Conservation (phyloP, 2,888 invertebrate genomes). For the Sepiola atlantica region DNA sequence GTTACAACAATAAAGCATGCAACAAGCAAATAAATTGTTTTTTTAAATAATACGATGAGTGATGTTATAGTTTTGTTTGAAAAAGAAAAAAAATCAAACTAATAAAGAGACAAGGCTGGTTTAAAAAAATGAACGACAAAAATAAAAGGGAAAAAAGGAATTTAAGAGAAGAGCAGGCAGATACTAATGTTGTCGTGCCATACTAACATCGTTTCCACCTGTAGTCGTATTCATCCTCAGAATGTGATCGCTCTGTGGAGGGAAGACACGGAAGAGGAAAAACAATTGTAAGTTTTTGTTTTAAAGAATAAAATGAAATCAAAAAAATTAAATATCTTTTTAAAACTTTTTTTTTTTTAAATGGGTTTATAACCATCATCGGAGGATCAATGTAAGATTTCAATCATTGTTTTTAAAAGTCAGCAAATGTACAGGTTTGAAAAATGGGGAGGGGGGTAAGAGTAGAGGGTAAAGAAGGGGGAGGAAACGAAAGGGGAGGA, state of each 20-base stretch:
- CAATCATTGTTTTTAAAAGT: not conserved
- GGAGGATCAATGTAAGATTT: not conserved
- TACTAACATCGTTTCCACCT: slow-evolving; percentile 67
- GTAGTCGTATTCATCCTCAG: slow-evolving; percentile 68
- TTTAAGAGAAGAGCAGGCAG: not conserved
- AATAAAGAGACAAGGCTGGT: not conserved
- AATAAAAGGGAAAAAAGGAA: not conserved
- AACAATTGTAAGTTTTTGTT: not conserved
- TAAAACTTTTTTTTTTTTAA: too few species aligned
- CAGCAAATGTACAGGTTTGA: not conserved
- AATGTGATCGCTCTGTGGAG: slow-evolving; percentile 65
- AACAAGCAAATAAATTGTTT: not conserved
- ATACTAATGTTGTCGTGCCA: slow-evolving; percentile 42
- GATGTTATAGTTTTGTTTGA: not conserved
- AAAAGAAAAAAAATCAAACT: not conserved
- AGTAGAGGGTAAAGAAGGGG: not conserved
- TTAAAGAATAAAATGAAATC: not conserved
- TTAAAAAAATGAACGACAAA: not conserved
- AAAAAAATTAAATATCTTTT: too few species aligned
- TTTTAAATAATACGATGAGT: not conserved
- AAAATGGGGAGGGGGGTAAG: not conserved
- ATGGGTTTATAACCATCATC: not conserved
- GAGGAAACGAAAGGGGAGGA: not conserved
- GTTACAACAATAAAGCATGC: not conserved
- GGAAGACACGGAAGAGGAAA: slow-evolving; percentile 46